Evolutionary conservation across 2,113 vertebrate species (phyloP).

Genomic region (Polyodon spathula): DNA sequence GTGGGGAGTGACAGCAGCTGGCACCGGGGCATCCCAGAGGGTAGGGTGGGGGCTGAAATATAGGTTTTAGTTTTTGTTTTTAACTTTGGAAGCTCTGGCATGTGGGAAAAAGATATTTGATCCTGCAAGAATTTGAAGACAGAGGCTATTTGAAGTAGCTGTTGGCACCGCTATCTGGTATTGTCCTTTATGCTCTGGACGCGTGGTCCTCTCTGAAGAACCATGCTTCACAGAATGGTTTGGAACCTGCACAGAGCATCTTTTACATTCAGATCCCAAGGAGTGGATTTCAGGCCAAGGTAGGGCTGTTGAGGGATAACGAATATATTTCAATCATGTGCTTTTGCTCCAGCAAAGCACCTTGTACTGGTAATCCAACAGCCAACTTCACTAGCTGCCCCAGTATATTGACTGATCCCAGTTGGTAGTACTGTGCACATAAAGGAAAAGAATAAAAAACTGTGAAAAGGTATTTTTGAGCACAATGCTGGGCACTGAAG

Average conservation of each 20-base stretch:
- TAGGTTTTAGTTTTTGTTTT: neutral
- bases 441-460: too few species aligned
- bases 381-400: too few species aligned
- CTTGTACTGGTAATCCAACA: too few species aligned
- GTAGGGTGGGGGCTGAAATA: neutral
- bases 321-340: too few species aligned
- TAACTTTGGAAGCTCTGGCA: constrained; percentile 11
- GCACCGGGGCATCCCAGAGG: neutral
- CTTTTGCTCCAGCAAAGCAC: too few species aligned
- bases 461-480: too few species aligned
- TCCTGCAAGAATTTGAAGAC: neutral
- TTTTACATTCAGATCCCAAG: neutral
- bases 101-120: constrained; percentile 1
- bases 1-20: neutral
- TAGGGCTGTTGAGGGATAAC: neutral
- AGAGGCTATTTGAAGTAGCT: neutral
- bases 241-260: neutral
- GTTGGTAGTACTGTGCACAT: too few species aligned
- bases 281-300: neutral
- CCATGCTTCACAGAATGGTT: neutral
- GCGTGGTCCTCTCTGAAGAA: neutral
- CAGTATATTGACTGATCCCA: too few species aligned
- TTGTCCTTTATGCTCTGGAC: constrained; percentile 8
- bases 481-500: too few species aligned
- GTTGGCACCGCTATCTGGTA: neutral